phyloP scores from a whole-genome alignment of 2,888 invertebrate genomes.

The Timema cristinae region DNA sequence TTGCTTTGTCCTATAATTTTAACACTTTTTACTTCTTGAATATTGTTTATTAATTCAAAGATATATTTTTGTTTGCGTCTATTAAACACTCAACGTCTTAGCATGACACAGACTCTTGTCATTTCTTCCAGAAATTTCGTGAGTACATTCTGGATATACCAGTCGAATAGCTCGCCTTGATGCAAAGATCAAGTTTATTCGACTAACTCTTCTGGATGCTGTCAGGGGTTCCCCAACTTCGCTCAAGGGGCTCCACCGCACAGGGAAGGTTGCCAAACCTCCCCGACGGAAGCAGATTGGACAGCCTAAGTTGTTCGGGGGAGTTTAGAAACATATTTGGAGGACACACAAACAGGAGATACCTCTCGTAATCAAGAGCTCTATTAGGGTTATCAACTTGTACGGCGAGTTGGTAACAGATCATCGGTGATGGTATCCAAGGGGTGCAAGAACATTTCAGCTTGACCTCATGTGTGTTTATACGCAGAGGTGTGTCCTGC shows the following conservation, averaged over 20 bases:
- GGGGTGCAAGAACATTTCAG: too few relatives aligned
- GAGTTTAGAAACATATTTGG: constrained; percentile 83
- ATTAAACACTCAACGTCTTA: not conserved
- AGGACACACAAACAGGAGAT: constrained; percentile 81
- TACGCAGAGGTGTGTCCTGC: too few relatives aligned
- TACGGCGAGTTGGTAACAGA: constrained; percentile 56
- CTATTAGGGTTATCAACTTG: constrained; percentile 85
- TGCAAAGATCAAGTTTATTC: constrained; percentile 76
- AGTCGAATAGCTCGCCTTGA: constrained; percentile 86
- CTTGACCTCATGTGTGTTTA: too few relatives aligned
- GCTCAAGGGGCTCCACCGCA: constrained; percentile 38
- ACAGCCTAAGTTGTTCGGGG: constrained; percentile 82
- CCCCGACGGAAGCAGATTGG: constrained; percentile 70
- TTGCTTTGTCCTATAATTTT: not conserved
- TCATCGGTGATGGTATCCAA: too few relatives aligned
- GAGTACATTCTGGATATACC: constrained; percentile 85
- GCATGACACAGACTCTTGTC: not conserved
- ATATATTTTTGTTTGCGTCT: too few relatives aligned
- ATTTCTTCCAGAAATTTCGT: constrained; percentile 73
- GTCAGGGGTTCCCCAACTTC: constrained; percentile 31
- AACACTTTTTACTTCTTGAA: not conserved
- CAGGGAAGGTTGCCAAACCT: constrained; percentile 37
- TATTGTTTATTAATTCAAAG: too few relatives aligned
- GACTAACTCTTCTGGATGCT: constrained; percentile 57
- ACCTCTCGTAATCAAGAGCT: constrained; percentile 83